Percentiles rank a stretch among this genome's conserved stretches.
These are phyloP conservation scores for Metacarcinus magister DNA, from an alignment of 2,888 invertebrate genomes.

Conservation along the genomic window DNA sequence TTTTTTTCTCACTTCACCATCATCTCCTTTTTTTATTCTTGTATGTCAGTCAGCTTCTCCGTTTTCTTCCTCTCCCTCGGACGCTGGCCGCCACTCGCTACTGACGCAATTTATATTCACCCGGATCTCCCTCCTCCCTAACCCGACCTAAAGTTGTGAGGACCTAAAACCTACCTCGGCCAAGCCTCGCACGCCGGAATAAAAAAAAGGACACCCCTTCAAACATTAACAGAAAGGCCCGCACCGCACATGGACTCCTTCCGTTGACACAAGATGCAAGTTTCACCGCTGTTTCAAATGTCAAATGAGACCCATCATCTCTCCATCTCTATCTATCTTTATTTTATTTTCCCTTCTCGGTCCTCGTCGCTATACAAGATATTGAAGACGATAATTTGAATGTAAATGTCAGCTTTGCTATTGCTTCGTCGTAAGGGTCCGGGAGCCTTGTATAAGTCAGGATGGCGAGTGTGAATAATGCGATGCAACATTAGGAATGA, in stretches of 20 bases:
- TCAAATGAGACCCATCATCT: conserved; percentile 11
- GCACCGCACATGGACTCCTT: conserved; percentile 30
- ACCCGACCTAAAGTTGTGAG: background rate
- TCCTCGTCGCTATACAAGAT: conserved; percentile 64
- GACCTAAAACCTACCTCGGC: background rate
- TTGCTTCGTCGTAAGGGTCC: background rate
- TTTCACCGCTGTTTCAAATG: background rate
- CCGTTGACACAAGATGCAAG: conserved; percentile 37
- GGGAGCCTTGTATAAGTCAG: conserved; percentile 65
- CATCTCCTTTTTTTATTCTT: background rate
- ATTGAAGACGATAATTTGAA: conserved; percentile 75
- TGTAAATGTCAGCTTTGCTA: conserved; percentile 72
- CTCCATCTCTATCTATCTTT: background rate
- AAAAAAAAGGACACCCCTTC: conserved; percentile 7
- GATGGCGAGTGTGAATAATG: conserved; percentile 62
- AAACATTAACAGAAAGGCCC: conserved; percentile 29
- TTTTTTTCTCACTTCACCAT: background rate
- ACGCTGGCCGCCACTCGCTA: background rate
- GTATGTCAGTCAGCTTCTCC: background rate
- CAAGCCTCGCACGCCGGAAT: background rate
- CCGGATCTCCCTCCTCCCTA: no score
- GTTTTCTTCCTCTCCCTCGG: background rate
- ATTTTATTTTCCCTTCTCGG: background rate
- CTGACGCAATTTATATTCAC: background rate
- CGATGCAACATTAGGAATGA: conserved; percentile 62